Percentiles rank a stretch among this genome's conserved stretches.
phyloP scores from a whole-genome alignment of 2,888 invertebrate species.

The Helicoverpa assulta region DNA sequence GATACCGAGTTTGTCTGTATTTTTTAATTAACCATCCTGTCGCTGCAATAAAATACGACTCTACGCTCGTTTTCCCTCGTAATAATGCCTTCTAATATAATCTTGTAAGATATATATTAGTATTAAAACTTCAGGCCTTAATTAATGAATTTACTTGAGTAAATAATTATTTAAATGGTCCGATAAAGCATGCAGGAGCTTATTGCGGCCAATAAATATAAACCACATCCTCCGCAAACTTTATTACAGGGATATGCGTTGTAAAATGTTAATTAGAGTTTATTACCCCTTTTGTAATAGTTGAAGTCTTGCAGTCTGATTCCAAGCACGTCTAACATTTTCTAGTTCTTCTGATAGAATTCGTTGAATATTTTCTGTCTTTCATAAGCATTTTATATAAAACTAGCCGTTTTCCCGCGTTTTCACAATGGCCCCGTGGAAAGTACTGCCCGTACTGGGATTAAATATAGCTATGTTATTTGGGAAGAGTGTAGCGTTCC shows the following conservation, averaged over 20 bases:
- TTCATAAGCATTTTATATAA: neutral
- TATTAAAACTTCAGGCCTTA: conserved; percentile 14
- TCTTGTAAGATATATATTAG: neutral
- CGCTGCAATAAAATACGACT: too few relatives aligned
- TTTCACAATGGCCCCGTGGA: too few relatives aligned
- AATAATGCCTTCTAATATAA: neutral
- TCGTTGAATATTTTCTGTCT: neutral
- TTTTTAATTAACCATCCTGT: too few relatives aligned
- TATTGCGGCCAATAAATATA: conserved; percentile 31
- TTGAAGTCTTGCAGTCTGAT: conserved; percentile 24
- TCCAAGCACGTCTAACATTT: conserved; percentile 16
- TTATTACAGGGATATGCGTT: conserved; percentile 32
- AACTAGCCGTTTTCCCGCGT: neutral
- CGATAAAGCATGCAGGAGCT: conserved; percentile 11
- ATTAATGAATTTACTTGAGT: conserved; percentile 27
- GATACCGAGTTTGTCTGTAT: too few relatives aligned
- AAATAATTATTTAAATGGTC: conserved; percentile 28
- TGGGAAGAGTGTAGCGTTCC: too few relatives aligned
- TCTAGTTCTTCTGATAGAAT: conserved; percentile 13
- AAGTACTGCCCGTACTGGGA: too few relatives aligned
- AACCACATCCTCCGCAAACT: conserved; percentile 30
- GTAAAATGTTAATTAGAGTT: conserved; percentile 48
- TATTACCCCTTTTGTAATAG: conserved; percentile 30
- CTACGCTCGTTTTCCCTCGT: too few relatives aligned
- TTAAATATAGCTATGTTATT: too few relatives aligned